A percentile compares a stretch with the other conserved stretches of the same genome.
Conservation (phyloP, 1,140 invertebrate genomes). For the Reticulitermes speratus region DNA sequence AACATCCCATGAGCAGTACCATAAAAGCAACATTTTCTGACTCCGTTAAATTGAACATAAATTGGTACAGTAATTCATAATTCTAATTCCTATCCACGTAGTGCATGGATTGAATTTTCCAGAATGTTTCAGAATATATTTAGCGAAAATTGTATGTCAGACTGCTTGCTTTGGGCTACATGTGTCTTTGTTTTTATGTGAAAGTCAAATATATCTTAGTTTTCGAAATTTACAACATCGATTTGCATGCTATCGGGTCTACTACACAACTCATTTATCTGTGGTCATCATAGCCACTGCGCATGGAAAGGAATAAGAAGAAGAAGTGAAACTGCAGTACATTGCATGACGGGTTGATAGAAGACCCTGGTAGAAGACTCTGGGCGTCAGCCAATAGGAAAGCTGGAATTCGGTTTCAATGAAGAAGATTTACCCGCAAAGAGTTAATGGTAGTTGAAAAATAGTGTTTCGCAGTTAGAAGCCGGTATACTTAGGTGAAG, state of each 20-base stretch:
- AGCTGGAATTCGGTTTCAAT: constrained; percentile 31
- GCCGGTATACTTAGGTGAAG: background rate
- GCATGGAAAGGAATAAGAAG: constrained; percentile 22
- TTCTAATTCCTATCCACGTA: constrained; percentile 25
- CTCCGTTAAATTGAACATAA: constrained; percentile 37
- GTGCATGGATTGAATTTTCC: constrained; percentile 24
- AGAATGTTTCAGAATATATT: constrained; percentile 13
- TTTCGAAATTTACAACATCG: constrained; percentile 5
- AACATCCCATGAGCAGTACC: constrained; percentile 35
- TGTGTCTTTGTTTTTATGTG: background rate
- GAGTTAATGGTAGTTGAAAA: constrained; percentile 29
- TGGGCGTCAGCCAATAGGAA: constrained; percentile 46
- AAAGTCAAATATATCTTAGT: background rate
- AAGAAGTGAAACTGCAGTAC: constrained; percentile 19
- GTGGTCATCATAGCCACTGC: background rate
- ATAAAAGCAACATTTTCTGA: constrained; percentile 36
- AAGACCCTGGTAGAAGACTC: constrained; percentile 54
- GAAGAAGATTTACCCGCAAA: constrained; percentile 32
- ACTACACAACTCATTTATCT: background rate
- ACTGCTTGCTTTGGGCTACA: background rate
- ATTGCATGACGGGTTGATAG: constrained; percentile 46
- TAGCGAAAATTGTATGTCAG: background rate
- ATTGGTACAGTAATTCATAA: constrained; percentile 36
- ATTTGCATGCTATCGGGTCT: constrained; percentile 21
- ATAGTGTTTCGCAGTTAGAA: constrained; percentile 4